A percentile compares a stretch with the other conserved stretches of the same genome.
Evolutionary conservation across 2,888 invertebrate genomes (phyloP).

Genomic region (Gandaritis pyraliata): DNA sequence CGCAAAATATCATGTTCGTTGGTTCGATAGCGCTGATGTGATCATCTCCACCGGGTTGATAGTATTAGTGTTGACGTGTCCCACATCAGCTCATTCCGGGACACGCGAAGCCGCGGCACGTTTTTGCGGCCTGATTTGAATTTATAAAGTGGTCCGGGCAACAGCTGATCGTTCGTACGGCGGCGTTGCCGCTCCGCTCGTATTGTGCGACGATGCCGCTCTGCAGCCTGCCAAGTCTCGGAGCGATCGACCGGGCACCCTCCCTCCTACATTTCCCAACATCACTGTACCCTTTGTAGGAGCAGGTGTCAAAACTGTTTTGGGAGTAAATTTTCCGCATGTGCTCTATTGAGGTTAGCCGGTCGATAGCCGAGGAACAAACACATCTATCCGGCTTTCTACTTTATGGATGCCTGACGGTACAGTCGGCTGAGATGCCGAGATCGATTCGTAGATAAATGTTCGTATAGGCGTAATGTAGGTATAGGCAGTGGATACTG

Average conservation of each 20-base stretch:
- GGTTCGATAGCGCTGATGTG: constrained; percentile 35
- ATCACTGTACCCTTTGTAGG: constrained; percentile 44
- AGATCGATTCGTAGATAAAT: constrained; percentile 21
- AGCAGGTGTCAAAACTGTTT: constrained; percentile 46
- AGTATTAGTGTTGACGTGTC: constrained; percentile 47
- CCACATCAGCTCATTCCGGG: constrained; percentile 48
- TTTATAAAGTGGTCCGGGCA: constrained; percentile 68
- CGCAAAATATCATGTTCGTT: constrained; percentile 26
- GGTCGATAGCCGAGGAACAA: constrained; percentile 48
- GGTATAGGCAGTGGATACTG: neutral
- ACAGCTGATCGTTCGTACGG: constrained; percentile 81
- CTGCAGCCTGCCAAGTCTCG: constrained; percentile 51
- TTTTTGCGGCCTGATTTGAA: constrained; percentile 76
- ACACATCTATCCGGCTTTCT: constrained; percentile 39
- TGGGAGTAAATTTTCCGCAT: constrained; percentile 45
- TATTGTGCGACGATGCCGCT: constrained; percentile 64
- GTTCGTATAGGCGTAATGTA: constrained; percentile 3
- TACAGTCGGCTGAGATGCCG: constrained; percentile 13
- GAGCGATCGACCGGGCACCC: constrained; percentile 77
- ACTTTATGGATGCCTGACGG: constrained; percentile 28
- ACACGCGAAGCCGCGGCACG: constrained; percentile 53
- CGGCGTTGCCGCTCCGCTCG: constrained; percentile 61
- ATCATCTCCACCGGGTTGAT: constrained; percentile 30
- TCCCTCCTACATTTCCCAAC: constrained; percentile 59
- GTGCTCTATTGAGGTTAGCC: constrained; percentile 53